Base-by-base conservation (phyloP, 2,888 invertebrate species). In the Yponomeuta malinellus region DNA sequence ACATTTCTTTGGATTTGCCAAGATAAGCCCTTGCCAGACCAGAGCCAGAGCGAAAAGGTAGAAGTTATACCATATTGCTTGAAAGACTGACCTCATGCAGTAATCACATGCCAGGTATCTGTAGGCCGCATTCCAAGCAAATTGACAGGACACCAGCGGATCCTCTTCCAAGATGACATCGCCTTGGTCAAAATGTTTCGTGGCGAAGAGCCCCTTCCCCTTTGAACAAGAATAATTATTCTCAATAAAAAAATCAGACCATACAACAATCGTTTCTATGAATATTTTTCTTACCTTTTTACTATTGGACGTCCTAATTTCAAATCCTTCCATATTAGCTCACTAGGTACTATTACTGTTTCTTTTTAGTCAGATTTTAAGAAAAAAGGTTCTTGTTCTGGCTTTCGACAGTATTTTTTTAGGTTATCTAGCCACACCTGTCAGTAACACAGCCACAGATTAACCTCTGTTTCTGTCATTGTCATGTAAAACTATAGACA, bases 51-150 rank as follows among this genome's bases (percentile, higher is more conserved):
- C 43, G 6, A 59, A 15, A 15, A 15, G 52, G 15, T 59, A 15
- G 15, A 59, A 59, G 15, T 59, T 5, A 5, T 5, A 59, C 12
- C 52, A 59, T 12, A 59, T 15, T 15, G 15, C 12, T 43, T 5
- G 52, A 9, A 52, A 15, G 15, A 70, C 77, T 81, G 83, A 95
- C 95, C 94, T 94, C 93, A 99, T 94, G 82, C 98, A 99, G 86
- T 96, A 95, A 83, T 98, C 97, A 86, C 98, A 99, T 0, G 98
- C 97, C 74, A 94, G 88, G 86, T 98, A 99, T 76, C 95, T 94
- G 83, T 97, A 98, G 0, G 95, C 94, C 63, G 94, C 93, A 88
- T 98, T 99, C 98, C 98, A 99, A 9, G 97, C 94, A 87, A 98
- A 98, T 86, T 99, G 98, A 78, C 96, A 96, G 31, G 96, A 96